Evolutionary conservation across 1,140 invertebrate species (phyloP), one percentile per base, ranked within the genome.

Genomic region (Lepidurus couesii): DNA sequence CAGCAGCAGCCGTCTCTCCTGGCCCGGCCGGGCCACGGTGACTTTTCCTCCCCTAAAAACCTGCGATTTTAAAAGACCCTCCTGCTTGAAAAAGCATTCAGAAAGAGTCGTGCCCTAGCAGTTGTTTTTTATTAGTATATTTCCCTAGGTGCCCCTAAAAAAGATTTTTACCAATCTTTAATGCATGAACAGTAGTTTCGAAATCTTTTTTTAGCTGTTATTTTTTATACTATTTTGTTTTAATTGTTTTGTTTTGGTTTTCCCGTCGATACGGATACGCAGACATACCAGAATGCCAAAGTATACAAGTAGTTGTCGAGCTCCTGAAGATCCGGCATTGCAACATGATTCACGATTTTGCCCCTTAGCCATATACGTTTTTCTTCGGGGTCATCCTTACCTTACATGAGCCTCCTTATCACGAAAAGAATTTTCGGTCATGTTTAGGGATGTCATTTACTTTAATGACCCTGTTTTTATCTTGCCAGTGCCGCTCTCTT

Each of bases 381-480:
- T 65, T 9, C 53, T 65, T 34, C 3, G 53, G 53, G 53, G 16
- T 65, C n/a, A 65, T 65, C 53, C 53, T 21, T 7, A 65, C 16
- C 53, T 34, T 34, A 65, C 53, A 65, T 65, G 53, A 65, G 53
- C 53, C 53, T 65, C 53, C 53, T 65, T 16, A 34, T 34, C 8
- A 65, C 53, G 53, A 16, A 65, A 65, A 21, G 21, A 65, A 34
- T 34, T 34, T 65, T 65, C 7, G 53, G 21, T 65, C 53, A n/a
- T 65, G 53, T 65, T 65, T 34, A 34, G 21, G 53, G 53, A 65
- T 65, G 53, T 65, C 53, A 65, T 65, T 65, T n/a, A 65, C 16
- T 13, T 65, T 65, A 65, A 65, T 65, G 53, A 65, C 53, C 53
- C 53, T 5, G 4, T 34, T 13, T 21, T 65, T 65, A 13, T 65